Percentiles rank a stretch among this genome's conserved stretches.
Conservation (phyloP, 2,113 vertebrate species). For the Tachysurus fulvidraco region DNA sequence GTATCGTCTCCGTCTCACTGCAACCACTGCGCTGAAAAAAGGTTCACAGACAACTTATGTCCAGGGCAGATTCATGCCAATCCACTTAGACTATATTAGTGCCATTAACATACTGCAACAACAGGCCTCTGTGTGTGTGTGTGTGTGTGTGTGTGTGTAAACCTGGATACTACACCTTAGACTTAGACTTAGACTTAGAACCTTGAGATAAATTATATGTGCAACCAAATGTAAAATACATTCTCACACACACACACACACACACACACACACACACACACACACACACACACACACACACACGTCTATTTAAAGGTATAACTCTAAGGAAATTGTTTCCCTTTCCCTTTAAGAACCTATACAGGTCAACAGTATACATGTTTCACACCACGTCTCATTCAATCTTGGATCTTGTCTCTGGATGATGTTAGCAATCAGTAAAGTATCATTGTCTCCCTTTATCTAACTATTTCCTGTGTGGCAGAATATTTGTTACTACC, state of each 20-base stretch:
- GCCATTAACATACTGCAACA: slow-evolving; percentile 65
- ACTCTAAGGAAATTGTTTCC: too few species aligned
- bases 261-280: not conserved
- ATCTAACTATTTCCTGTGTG: not conserved
- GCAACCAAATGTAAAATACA: not conserved
- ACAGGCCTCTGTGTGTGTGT: slow-evolving; percentile 23
- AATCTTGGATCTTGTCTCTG: not conserved
- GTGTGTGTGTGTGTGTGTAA: slow-evolving; percentile 14
- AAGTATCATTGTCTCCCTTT: not conserved
- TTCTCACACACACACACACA: not conserved
- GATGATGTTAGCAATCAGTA: not conserved
- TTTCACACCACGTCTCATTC: not conserved
- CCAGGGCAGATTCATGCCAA: slow-evolving; percentile 66
- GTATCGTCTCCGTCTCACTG: slow-evolving; percentile 23
- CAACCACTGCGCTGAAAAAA: slow-evolving; percentile 61
- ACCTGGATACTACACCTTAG: not conserved
- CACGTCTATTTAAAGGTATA: not conserved
- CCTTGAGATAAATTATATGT: not conserved
- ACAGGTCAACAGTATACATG: not conserved
- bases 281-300: not conserved
- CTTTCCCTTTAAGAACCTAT: not conserved
- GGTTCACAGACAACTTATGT: slow-evolving; percentile 74
- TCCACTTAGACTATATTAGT: slow-evolving; percentile 76
- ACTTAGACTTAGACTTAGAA: not conserved
- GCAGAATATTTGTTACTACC: not conserved